Evolutionary conservation across 2,888 invertebrate species (phyloP), one percentile per base, ranked within the genome.

Genomic region (Hypselothyrea guttata): DNA sequence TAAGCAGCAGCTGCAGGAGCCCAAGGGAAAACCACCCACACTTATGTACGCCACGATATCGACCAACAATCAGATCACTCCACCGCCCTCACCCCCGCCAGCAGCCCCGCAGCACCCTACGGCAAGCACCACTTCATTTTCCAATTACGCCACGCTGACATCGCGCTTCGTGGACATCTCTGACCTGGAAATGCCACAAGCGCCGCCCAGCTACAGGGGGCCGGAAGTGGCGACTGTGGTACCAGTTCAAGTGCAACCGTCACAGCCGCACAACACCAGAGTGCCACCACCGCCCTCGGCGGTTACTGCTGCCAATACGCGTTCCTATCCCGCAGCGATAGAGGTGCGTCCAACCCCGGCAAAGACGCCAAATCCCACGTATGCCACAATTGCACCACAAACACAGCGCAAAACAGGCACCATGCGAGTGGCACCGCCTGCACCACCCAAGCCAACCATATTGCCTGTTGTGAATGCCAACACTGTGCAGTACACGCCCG

Each of bases 21-120:
- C 18, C 1, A 66, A 60, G 35, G 35, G 38, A 11, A 41, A 55
- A 7, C 30, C 59, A 8, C 55, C 46, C 18, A 59, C 68, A 22
- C 41, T 86, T 0, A 57, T 74, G 2, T 86, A 86, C 60, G 84
- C 86, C 8, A 86, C 82, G 1, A 76, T 81, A 16, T 85, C 85
- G 7, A 72, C 69, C 3, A 84, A 84, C 30, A 84, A 81, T 41
- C 62, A 71, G 44, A 74, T 64, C 1, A 65, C 74, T 5, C 73
- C 86, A 22, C 81, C 76, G 15, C 53, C 71, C 4, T 65, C 74
- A 9, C 73, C 81, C 3, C 56, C 66, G 8, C 12, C 33, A 11
- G 5, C 15, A 7, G n/a, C n/a, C 8, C 49, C 15, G 13, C 48
- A n/a, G 8, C 31, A 4, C 1, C 54, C n/a, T 22, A 4, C 16